These are phyloP conservation scores for Luscinia luscinia DNA, from an alignment of 2,797 vertebrate genomes.

Conservation along the genomic window DNA sequence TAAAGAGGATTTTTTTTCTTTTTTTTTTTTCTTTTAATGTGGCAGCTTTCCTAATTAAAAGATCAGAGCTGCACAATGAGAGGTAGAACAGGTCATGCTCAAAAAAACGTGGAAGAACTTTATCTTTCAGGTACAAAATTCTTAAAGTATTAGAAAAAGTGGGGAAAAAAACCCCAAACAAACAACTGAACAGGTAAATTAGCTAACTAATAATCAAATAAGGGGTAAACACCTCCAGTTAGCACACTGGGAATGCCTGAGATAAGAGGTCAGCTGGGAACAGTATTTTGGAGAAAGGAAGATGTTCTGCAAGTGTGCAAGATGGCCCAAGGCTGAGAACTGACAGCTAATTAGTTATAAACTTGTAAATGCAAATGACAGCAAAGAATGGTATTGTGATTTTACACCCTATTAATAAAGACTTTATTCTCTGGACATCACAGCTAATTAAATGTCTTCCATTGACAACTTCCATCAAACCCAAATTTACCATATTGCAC, in stretches of 20 bases:
- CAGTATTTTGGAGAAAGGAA: not conserved
- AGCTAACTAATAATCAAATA: not conserved
- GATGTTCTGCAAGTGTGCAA: not conserved
- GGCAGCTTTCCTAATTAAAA: not conserved
- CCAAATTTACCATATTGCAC: not conserved
- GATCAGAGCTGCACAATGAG: rapidly evolving
- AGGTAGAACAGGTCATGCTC: rapidly evolving
- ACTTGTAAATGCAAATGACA: not conserved
- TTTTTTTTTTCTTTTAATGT: not conserved
- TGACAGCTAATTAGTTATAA: constrained; percentile 21
- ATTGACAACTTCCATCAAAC: not conserved
- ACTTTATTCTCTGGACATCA: not conserved
- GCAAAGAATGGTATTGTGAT: not conserved
- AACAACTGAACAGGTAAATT: not conserved
- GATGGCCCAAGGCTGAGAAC: not conserved
- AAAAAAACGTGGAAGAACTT: not conserved
- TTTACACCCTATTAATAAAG: not conserved
- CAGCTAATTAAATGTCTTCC: not conserved
- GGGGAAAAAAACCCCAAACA: not conserved
- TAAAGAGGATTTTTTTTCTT: not conserved
- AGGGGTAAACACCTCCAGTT: rapidly evolving
- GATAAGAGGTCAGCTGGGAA: not conserved
- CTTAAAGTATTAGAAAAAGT: not conserved
- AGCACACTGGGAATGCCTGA: not conserved
- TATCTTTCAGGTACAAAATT: not conserved